Conservation (phyloP, 2,888 invertebrate genomes). For the Coleophora flavipennella region DNA sequence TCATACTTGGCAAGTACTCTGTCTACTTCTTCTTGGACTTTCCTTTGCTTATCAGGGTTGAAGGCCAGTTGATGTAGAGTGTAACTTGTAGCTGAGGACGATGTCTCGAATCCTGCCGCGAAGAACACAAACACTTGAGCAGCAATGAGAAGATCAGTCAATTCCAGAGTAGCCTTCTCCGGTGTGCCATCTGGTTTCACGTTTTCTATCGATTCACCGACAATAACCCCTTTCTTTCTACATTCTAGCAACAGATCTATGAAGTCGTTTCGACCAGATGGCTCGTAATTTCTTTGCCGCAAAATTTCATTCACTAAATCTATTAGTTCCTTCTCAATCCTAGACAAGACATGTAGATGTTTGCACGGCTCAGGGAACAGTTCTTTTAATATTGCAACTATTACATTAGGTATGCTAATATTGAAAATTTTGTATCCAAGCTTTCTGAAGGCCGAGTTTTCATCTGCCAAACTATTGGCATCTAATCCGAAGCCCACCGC, state of each 20-base stretch:
- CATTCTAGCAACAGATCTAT: slow-evolving; percentile 22
- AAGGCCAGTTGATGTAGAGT: slow-evolving; percentile 19
- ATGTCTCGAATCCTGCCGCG: slow-evolving; percentile 22
- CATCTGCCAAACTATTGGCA: slow-evolving; percentile 14
- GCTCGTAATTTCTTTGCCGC: slow-evolving; percentile 16
- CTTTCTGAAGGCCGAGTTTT: slow-evolving; percentile 17
- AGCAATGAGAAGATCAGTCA: slow-evolving; percentile 15
- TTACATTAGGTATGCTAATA: neutral
- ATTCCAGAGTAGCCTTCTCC: slow-evolving; percentile 9
- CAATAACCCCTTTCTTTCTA: slow-evolving; percentile 15
- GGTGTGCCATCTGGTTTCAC: slow-evolving; percentile 14
- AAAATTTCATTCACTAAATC: slow-evolving; percentile 9
- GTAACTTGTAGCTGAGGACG: slow-evolving; percentile 19
- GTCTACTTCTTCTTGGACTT: slow-evolving; percentile 20
- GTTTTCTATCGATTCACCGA: slow-evolving; percentile 16
- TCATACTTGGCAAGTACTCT: slow-evolving; percentile 15
- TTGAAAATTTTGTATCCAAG: slow-evolving; percentile 15
- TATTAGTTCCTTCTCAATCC: slow-evolving; percentile 2
- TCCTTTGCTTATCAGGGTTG: slow-evolving; percentile 15
- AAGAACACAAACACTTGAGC: slow-evolving; percentile 22
- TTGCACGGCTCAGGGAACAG: slow-evolving; percentile 2
- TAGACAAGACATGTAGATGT: neutral
- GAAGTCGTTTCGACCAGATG: slow-evolving; percentile 20
- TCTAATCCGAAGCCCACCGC: slow-evolving; percentile 18
- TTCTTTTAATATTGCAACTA: slow-evolving; percentile 1